phyloP scores from a whole-genome alignment of 2,113 vertebrate species.

The Oreochromis aureus region DNA sequence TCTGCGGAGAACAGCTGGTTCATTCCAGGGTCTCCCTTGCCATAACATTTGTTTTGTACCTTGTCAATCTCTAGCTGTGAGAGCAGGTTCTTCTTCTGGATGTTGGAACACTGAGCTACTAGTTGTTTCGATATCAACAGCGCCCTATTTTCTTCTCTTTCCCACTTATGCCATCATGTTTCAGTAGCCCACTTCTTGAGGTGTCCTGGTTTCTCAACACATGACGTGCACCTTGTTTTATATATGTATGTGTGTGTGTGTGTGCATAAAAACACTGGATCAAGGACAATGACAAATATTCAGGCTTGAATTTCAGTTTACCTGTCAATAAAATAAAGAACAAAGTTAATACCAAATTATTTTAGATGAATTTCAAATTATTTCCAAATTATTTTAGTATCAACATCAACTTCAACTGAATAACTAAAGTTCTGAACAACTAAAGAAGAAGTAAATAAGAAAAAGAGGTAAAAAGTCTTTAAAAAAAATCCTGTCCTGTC shows the following conservation, averaged over 20 bases:
- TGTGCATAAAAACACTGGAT: neutral
- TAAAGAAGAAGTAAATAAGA: neutral
- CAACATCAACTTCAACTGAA: neutral
- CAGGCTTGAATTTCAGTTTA: neutral
- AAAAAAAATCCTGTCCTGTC: neutral
- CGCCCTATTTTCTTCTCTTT: neutral
- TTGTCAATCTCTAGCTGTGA: neutral
- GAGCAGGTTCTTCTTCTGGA: neutral
- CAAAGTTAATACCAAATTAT: neutral
- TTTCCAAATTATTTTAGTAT: neutral
- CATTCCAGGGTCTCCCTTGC: neutral
- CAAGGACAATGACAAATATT: neutral
- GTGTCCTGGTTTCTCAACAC: neutral
- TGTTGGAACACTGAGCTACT: neutral
- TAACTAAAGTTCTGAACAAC: neutral
- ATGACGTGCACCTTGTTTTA: neutral
- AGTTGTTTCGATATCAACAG: neutral
- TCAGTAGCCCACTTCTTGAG: neutral
- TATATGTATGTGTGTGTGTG: neutral
- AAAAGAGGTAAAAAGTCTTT: neutral
- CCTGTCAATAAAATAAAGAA: neutral
- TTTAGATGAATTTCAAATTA: neutral
- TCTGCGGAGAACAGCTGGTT: neutral
- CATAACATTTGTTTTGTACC: neutral
- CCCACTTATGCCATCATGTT: neutral